Conservation (phyloP, 2,113 vertebrate species). For the Catharus bicknelli region DNA sequence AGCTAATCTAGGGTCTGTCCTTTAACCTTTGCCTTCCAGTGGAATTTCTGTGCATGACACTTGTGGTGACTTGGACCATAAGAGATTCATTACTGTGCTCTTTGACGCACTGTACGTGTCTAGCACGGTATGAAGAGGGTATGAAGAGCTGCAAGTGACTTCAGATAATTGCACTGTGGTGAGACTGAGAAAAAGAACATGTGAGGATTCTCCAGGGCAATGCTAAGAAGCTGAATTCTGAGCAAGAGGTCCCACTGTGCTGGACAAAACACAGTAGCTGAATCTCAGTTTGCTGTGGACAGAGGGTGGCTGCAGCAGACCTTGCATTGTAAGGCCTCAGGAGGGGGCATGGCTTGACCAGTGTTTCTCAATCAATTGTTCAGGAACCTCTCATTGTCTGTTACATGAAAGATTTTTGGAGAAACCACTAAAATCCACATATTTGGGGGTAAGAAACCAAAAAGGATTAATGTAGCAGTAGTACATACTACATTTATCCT, state of each 20-base stretch:
- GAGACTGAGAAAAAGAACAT: not conserved
- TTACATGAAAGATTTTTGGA: not conserved
- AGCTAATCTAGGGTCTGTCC: not conserved
- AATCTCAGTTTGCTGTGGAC: not conserved
- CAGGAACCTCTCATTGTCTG: not conserved
- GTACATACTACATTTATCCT: not conserved
- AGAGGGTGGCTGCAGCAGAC: not conserved
- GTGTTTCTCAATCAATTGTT: not conserved
- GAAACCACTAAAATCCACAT: accelerated
- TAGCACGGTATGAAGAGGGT: not conserved
- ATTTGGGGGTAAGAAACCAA: not conserved
- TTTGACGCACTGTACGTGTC: not conserved
- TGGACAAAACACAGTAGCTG: not conserved
- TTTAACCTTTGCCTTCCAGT: not conserved
- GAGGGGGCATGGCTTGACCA: not conserved
- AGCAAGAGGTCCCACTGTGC: not conserved
- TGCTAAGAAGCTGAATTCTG: not conserved
- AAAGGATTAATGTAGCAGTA: not conserved
- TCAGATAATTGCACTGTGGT: not conserved
- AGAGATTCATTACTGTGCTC: not conserved
- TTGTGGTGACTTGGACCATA: not conserved
- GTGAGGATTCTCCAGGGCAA: not conserved
- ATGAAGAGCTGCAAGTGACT: not conserved
- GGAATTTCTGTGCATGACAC: not conserved
- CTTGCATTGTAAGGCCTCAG: not conserved